Conservation (phyloP, 2,888 invertebrate genomes). For the Synergus umbraculus region DNA sequence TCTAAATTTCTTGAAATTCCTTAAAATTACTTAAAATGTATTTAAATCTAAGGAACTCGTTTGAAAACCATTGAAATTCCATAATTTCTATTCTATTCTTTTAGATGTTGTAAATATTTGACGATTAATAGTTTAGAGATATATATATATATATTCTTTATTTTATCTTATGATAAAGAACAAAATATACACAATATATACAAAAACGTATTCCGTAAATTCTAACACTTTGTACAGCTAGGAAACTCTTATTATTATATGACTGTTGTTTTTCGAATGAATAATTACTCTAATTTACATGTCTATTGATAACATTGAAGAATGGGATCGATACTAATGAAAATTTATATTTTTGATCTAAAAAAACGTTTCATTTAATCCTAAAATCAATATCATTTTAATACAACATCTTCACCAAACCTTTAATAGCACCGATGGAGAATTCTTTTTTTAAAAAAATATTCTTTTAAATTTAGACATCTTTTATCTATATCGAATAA, state of each 20-base stretch:
- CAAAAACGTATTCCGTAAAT: conserved; percentile 5
- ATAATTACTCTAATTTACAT: conserved; percentile 11
- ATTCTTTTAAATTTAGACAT: neutral
- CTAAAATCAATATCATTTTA: neutral
- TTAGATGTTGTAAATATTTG: neutral
- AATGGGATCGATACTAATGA: neutral
- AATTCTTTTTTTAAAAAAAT: conserved; percentile 17
- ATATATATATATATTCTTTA: neutral
- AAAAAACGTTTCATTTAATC: neutral
- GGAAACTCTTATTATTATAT: conserved; percentile 17
- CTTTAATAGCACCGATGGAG: conserved; percentile 20
- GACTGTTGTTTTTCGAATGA: conserved; percentile 30
- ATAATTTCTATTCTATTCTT: neutral
- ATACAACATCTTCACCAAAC: neutral
- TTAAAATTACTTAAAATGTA: no score
- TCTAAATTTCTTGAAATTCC: no score
- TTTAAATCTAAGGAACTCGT: no score
- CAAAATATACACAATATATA: conserved; percentile 38
- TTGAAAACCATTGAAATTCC: no score
- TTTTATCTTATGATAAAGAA: conserved; percentile 40
- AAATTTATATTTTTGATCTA: neutral
- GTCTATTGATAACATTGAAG: neutral
- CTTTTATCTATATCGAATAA: neutral
- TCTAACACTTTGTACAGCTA: conserved; percentile 27
- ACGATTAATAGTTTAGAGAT: neutral